These are phyloP conservation scores for Corythucha ciliata DNA, from an alignment of 2,888 invertebrate genomes.

Conservation along the genomic window DNA sequence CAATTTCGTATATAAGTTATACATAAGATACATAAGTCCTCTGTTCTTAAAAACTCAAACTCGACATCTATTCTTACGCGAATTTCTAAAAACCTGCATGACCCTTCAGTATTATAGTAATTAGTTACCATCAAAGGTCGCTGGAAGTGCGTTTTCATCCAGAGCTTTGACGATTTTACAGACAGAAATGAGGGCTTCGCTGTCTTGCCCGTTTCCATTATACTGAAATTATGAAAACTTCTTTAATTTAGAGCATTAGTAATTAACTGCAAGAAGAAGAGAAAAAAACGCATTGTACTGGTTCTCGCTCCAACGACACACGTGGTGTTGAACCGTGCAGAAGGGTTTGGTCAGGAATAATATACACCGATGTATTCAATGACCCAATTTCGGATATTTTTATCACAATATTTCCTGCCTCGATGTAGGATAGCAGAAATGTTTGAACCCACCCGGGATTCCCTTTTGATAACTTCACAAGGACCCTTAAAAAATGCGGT, in stretches of 20 bases:
- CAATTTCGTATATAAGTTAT: too few species aligned
- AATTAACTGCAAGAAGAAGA: too few species aligned
- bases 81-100: too few species aligned
- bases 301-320: too few species aligned
- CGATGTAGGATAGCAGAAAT: conserved; percentile 27
- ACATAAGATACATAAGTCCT: too few species aligned
- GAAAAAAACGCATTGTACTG: too few species aligned
- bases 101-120: too few species aligned
- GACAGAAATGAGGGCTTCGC: conserved; percentile 15
- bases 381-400: conserved; percentile 11
- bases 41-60: too few species aligned
- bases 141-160: conserved; percentile 25
- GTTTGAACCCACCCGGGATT: conserved; percentile 34
- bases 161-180: conserved; percentile 23
- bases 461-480: conserved; percentile 30
- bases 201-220: background rate
- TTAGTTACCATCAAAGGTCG: conserved; percentile 28
- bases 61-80: too few species aligned
- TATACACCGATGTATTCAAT: conserved; percentile 14
- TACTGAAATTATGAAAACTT: too few species aligned
- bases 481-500: conserved; percentile 21
- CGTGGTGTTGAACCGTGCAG: too few species aligned
- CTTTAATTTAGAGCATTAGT: too few species aligned
- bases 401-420: conserved; percentile 25
- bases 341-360: conserved; percentile 19